These are phyloP conservation scores for Diploptera punctata DNA, from an alignment of 2,888 invertebrate species.

Conservation along the genomic window DNA sequence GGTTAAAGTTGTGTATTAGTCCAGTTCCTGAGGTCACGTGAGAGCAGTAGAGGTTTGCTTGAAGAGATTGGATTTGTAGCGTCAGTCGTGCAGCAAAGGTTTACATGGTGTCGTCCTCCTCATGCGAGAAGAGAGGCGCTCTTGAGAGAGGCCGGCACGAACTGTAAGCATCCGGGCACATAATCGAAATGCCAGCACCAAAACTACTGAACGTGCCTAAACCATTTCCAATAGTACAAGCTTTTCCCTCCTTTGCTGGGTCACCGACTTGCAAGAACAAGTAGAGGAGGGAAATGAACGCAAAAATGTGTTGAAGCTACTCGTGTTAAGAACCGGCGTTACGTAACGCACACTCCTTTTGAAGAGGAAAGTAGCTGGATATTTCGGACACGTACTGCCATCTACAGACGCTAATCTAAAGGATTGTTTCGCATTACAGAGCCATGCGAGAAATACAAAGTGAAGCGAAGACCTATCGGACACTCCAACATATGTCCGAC, in stretches of 20 bases:
- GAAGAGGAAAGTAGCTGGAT: too few species aligned
- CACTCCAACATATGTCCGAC: too few species aligned
- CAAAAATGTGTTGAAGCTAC: background rate
- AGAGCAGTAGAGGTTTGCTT: background rate
- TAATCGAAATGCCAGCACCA: constrained; percentile 20
- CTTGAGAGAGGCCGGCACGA: background rate
- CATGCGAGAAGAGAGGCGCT: background rate
- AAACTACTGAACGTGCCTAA: background rate
- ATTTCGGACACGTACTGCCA: background rate
- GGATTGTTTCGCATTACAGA: background rate
- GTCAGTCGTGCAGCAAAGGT: constrained; percentile 30
- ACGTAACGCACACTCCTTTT: too few species aligned
- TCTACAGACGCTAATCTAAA: constrained; percentile 1
- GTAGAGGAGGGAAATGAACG: background rate
- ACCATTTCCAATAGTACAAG: background rate
- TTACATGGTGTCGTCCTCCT: constrained; percentile 28
- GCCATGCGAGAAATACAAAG: background rate
- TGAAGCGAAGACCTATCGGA: too few species aligned
- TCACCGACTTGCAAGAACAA: background rate
- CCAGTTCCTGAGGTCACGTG: background rate
- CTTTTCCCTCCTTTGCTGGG: background rate
- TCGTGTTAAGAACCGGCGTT: too few species aligned
- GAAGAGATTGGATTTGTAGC: constrained; percentile 39
- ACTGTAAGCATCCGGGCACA: background rate
- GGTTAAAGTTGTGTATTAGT: too few species aligned